phyloP scores from a whole-genome alignment of 2,888 invertebrate species.

The Dolichopus griseipennis region DNA sequence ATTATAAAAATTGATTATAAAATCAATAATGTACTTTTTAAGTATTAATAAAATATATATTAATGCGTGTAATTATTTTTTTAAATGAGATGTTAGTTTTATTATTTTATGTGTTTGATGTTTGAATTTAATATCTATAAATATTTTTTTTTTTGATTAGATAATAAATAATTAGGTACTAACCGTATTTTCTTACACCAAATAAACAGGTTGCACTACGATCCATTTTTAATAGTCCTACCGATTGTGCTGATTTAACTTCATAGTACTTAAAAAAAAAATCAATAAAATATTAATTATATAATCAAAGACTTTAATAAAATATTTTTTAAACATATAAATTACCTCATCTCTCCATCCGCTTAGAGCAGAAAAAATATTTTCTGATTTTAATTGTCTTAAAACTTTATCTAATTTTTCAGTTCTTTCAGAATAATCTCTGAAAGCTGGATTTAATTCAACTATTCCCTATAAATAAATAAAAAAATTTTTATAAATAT shows the following conservation, averaged over 20 bases:
- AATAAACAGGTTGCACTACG: conserved; percentile 88
- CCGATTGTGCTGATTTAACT: conserved; percentile 59
- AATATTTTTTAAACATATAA: conserved; percentile 1
- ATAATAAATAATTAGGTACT: not conserved
- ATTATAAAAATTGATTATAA: not conserved
- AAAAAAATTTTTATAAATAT: conserved; percentile 21
- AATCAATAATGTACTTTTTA: not conserved
- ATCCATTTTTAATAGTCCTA: conserved; percentile 69
- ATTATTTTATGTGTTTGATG: too few relatives aligned
- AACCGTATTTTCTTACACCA: conserved; percentile 80
- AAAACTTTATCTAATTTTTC: conserved; percentile 69
- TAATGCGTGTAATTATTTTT: too few relatives aligned
- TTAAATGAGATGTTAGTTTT: too few relatives aligned
- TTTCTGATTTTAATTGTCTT: conserved; percentile 62
- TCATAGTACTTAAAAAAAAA: conserved; percentile 61
- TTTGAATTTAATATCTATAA: not conserved
- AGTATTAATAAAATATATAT: too few relatives aligned
- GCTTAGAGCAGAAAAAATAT: conserved; percentile 68
- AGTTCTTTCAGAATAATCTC: conserved; percentile 75
- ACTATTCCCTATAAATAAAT: conserved; percentile 67
- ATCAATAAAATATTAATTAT: not conserved
- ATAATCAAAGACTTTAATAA: not conserved
- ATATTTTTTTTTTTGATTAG: not conserved
- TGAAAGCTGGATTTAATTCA: conserved; percentile 77
- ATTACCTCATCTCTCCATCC: conserved; percentile 89